Percentiles rank a stretch among this genome's conserved stretches.
These are phyloP conservation scores for Allygus modestus DNA, from an alignment of 2,888 invertebrate genomes.

Conservation along the genomic window DNA sequence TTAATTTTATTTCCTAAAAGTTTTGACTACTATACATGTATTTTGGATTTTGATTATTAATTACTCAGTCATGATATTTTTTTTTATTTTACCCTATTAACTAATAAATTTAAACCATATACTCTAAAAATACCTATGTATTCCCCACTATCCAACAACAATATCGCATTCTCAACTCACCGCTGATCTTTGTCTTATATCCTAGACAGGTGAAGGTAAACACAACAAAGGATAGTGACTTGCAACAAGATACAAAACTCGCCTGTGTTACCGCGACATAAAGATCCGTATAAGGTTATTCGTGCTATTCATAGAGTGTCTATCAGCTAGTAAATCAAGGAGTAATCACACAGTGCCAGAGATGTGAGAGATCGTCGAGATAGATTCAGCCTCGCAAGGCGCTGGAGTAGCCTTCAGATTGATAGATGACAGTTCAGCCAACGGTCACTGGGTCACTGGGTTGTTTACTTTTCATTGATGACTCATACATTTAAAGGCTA, in stretches of 20 bases:
- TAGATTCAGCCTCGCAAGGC: background rate
- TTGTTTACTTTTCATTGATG: background rate
- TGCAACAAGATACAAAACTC: background rate
- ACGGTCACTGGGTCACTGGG: background rate
- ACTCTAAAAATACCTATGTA: too few relatives aligned
- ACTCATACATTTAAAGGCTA: background rate
- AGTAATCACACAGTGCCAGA: background rate
- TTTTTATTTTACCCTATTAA: too few relatives aligned
- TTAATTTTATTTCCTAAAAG: too few relatives aligned
- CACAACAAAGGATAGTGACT: background rate
- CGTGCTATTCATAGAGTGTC: background rate
- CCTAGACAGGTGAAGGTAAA: background rate
- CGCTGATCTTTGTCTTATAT: background rate
- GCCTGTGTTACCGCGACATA: background rate
- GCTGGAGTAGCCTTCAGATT: background rate
- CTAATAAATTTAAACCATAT: too few relatives aligned
- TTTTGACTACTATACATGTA: too few relatives aligned
- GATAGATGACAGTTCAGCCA: background rate
- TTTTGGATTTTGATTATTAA: too few relatives aligned
- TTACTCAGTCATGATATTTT: too few relatives aligned
- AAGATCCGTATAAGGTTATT: slow-evolving; percentile 1
- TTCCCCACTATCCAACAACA: background rate
- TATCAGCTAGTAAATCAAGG: background rate
- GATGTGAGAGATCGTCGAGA: background rate
- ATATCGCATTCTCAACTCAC: background rate